Evolutionary conservation across 2,113 vertebrate genomes (phyloP).

Genomic region (Halichoerus grypus): DNA sequence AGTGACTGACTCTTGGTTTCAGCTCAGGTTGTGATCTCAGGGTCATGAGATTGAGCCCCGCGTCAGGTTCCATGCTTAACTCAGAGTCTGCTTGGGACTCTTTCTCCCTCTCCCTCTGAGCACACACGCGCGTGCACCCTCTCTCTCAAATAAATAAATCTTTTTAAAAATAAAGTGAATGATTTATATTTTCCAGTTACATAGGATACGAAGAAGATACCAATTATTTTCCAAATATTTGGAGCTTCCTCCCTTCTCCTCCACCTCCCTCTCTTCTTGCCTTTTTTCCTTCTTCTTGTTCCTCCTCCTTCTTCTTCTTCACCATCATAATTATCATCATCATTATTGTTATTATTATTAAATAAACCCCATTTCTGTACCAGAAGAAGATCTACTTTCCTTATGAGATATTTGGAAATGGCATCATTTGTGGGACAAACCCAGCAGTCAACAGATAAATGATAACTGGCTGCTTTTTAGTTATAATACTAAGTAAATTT

Average conservation of each 20-base stretch:
- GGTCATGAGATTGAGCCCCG: not conserved
- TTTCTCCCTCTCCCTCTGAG: not conserved
- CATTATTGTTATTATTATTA: not conserved
- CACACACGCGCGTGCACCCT: rapidly evolving
- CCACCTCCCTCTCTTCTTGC: not conserved
- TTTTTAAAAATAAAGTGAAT: not conserved
- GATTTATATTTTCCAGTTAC: not conserved
- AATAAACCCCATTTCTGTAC: not conserved
- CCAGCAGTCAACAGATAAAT: not conserved
- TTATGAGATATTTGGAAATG: not conserved
- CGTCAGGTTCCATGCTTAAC: not conserved
- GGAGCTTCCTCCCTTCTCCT: not conserved
- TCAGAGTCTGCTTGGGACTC: not conserved
- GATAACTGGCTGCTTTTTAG: not conserved
- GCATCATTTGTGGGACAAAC: not conserved
- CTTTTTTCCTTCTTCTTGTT: not conserved
- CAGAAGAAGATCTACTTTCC: not conserved
- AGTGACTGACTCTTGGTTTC: not conserved
- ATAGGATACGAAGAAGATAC: constrained; percentile 55
- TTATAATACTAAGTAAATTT: not conserved
- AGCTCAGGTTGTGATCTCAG: not conserved
- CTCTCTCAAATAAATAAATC: not conserved
- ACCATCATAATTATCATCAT: not conserved
- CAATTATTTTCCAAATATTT: constrained; percentile 3
- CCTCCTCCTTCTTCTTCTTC: not conserved